Evolutionary conservation across 2,113 vertebrate genomes (phyloP).

Genomic region (Bubo scandiacus): DNA sequence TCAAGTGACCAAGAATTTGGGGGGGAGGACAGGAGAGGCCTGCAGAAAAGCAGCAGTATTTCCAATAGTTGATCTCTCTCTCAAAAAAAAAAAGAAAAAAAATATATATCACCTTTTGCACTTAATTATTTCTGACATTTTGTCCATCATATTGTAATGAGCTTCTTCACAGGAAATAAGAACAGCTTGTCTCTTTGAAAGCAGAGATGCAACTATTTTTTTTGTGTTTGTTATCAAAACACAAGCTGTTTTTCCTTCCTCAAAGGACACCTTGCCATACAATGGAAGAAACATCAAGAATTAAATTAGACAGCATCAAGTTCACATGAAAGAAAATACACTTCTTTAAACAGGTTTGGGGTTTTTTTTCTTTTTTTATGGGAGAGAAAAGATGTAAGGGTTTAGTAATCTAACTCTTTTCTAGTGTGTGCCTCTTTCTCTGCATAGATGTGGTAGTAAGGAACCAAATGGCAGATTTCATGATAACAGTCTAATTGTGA

Average conservation of each 20-base stretch:
- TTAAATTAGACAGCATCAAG: constrained; percentile 69
- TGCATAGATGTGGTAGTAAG: constrained; percentile 5
- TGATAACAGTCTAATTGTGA: constrained; percentile 59
- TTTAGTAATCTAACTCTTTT: constrained; percentile 37
- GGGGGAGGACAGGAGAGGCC: background rate
- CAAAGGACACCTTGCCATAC: constrained; percentile 28
- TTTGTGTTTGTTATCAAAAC: constrained; percentile 67
- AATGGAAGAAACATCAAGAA: constrained; percentile 69
- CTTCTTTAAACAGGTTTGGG: constrained; percentile 40
- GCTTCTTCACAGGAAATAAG: constrained; percentile 63
- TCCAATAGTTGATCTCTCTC: background rate
- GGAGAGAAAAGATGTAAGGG: constrained; percentile 45
- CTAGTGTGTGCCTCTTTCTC: constrained; percentile 32
- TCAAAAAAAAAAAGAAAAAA: background rate
- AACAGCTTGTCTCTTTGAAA: constrained; percentile 70
- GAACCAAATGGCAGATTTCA: constrained; percentile 46
- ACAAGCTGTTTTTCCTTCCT: constrained; percentile 67
- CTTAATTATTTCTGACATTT: constrained; percentile 68
- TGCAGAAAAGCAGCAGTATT: background rate
- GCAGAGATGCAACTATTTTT: constrained; percentile 56
- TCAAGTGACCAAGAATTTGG: background rate
- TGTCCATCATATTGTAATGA: constrained; percentile 68
- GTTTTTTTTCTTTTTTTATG: background rate
- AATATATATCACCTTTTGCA: background rate
- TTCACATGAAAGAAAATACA: constrained; percentile 65